Percentiles rank a stretch among this genome's conserved stretches.
These are phyloP conservation scores for Procambarus virginalis DNA, from an alignment of 1,140 invertebrate species.

Conservation along the genomic window DNA sequence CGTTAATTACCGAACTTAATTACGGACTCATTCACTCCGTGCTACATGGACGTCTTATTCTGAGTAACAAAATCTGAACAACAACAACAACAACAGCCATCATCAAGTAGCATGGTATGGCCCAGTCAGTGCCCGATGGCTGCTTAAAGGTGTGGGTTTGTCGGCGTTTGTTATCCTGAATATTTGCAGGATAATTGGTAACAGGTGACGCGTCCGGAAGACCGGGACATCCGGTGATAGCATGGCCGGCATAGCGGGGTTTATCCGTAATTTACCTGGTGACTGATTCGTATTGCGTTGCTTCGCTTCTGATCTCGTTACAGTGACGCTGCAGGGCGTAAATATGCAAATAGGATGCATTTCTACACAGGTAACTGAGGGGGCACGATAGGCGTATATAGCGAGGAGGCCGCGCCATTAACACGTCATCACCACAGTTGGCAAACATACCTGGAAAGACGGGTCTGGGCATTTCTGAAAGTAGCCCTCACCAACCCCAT, in stretches of 20 bases:
- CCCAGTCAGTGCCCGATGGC: not conserved
- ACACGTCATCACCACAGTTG: not conserved
- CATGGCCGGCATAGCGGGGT: not conserved
- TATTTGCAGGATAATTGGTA: constrained; percentile 14
- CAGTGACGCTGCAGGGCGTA: not conserved
- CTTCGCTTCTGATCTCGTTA: constrained; percentile 18
- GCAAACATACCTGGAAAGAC: not conserved
- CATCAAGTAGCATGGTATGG: no score
- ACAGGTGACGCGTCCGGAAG: not conserved
- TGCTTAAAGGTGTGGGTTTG: not conserved
- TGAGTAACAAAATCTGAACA: no score
- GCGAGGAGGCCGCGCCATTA: not conserved
- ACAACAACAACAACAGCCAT: no score
- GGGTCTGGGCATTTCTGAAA: not conserved
- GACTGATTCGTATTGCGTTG: constrained; percentile 14
- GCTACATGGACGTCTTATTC: no score
- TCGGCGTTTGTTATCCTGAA: not conserved
- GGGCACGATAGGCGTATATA: not conserved
- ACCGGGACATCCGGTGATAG: constrained; percentile 7
- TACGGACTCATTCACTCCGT: no score
- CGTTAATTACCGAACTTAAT: no score
- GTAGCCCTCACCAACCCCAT: not conserved
- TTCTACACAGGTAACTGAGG: not conserved
- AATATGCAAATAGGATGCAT: not conserved
- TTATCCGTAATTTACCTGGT: not conserved